Evolutionary conservation across 2,888 invertebrate genomes (phyloP), one percentile per base, ranked within the genome.

Genomic region (Zootermopsis nevadensis): DNA sequence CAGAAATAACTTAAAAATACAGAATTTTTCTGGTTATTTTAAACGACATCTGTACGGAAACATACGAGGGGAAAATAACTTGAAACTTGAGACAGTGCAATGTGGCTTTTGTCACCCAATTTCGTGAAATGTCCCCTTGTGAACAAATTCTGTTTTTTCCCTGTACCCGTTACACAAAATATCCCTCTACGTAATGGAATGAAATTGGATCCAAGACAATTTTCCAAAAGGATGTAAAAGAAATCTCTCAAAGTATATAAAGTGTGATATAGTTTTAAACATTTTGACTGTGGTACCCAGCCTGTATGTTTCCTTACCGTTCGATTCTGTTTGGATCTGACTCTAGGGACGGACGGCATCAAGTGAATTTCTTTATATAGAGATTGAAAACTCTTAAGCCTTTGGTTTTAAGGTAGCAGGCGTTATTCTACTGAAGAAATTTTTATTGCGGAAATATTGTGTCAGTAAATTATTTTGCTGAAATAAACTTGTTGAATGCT

Each of bases 291-390:
- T 33, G 31, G 22, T 0, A 33, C 69, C 30, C n/a, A 33, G 4
- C 19, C 31, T 31, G 19, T 33, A 33, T 19, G 2, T 69, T 22
- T 33, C 22, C 69, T 69, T 77, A 30, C 30, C 31, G 76, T 82
- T 82, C 82, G 76, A 82, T 77, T 82, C 77, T 60, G 55, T 76
- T 66, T 76, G 82, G 35, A 82, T 82, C 27, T 76, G 33, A 60
- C 82, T 77, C 82, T 82, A 19, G 82, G 82, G 82, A 77, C 27
- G 67, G 19, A 31, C 42, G 42, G 42, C 31, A 76, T 76, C 76
- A 76, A 74, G 55, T 55, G 77, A 30, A 55, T 77, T 77, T 77
- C 77, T 77, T 77, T 77, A 77, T 77, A 77, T 77, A 77, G 55
- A 77, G 77, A 77, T 77, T 55, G 77, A 77, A 77, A 77, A 77